These are phyloP conservation scores for Drosophila cognata DNA, from an alignment of 2,888 invertebrate species.

Conservation along the genomic window DNA sequence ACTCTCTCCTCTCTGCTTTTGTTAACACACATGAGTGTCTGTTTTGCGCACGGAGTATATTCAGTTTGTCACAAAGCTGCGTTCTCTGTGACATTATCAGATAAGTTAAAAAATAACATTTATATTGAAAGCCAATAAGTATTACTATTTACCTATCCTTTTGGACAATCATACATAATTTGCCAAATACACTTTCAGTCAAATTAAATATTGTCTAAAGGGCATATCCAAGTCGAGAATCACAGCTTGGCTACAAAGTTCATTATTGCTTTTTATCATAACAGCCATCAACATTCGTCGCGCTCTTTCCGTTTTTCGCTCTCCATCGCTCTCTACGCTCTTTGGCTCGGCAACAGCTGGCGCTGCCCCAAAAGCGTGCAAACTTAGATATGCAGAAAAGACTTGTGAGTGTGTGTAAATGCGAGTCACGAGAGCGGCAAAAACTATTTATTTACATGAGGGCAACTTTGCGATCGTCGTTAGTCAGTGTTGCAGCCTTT, in stretches of 20 bases:
- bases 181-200: background rate
- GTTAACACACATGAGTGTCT: background rate
- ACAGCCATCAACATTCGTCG: conserved; percentile 9
- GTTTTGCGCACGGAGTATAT: background rate
- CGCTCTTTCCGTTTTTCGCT: conserved; percentile 9
- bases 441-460: conserved; percentile 71
- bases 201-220: background rate
- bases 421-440: conserved; percentile 32
- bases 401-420: conserved; percentile 6
- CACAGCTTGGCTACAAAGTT: background rate
- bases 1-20: conserved; percentile 8
- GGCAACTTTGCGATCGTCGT: conserved; percentile 50
- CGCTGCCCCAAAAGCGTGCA: conserved; percentile 25
- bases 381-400: conserved; percentile 24
- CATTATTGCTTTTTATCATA: conserved; percentile 39
- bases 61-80: background rate
- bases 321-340: conserved; percentile 10
- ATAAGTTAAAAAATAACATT: background rate
- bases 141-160: background rate
- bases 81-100: background rate
- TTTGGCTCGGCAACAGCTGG: conserved; percentile 43
- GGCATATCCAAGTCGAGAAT: conserved; percentile 19
- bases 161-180: background rate
- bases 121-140: background rate
- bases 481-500: conserved; percentile 56